Percentiles rank a stretch among this genome's conserved stretches.
These are phyloP conservation scores for Pocillopora meandrina DNA, from an alignment of 92 coral and sea anemone species.

Conservation along the genomic window DNA sequence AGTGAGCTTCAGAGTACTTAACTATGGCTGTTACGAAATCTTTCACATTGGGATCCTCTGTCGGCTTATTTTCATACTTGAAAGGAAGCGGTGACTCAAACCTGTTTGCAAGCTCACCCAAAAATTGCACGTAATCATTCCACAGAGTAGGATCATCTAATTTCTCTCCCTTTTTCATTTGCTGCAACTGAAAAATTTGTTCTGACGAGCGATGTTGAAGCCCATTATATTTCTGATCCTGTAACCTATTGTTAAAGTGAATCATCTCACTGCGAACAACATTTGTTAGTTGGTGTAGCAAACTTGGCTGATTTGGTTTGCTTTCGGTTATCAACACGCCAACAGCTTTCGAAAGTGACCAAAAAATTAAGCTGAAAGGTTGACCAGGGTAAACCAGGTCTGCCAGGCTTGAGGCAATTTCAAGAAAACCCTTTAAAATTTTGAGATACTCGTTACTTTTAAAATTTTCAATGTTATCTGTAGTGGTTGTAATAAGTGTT, in stretches of 20 bases:
- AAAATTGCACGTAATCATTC: too few relatives aligned
- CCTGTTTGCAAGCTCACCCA: too few relatives aligned
- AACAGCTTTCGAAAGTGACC: background rate
- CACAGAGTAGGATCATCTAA: too few relatives aligned
- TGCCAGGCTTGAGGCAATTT: background rate
- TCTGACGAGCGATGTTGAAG: slow-evolving; percentile 13
- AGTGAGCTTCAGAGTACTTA: too few relatives aligned
- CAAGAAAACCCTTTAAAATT: background rate
- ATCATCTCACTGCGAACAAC: background rate
- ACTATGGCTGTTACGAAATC: too few relatives aligned
- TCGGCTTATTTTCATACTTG: background rate
- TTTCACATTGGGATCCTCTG: too few relatives aligned
- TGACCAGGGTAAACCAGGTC: background rate
- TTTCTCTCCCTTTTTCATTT: too few relatives aligned
- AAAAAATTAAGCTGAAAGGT: background rate
- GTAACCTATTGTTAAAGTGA: slow-evolving; percentile 19
- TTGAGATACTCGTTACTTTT: background rate
- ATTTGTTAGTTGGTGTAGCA: slow-evolving; percentile 23
- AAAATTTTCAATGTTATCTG: background rate
- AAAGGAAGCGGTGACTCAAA: slow-evolving; percentile 3
- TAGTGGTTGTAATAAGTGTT: slow-evolving; percentile 5
- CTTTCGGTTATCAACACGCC: slow-evolving; percentile 2
- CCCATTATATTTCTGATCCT: slow-evolving; percentile 14
- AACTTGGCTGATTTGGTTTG: slow-evolving; percentile 27
- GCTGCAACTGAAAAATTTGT: too few relatives aligned